Percentiles rank a stretch among this genome's conserved stretches.
phyloP scores from a whole-genome alignment of 2,888 invertebrate genomes.

The Palloptera scutellata region DNA sequence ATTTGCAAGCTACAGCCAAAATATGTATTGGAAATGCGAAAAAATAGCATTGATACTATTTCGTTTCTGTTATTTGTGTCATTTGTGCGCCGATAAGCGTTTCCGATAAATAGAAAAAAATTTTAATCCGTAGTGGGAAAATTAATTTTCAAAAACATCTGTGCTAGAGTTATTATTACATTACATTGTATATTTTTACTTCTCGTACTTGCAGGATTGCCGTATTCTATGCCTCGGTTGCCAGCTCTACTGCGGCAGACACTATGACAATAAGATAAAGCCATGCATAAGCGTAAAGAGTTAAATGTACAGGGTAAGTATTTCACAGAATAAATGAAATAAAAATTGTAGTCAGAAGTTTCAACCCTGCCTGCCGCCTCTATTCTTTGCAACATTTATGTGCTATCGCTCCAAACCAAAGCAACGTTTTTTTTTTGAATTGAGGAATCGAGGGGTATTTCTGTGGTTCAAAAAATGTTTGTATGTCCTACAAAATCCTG shows the following conservation, averaged over 20 bases:
- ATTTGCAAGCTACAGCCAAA: background rate
- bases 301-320: background rate
- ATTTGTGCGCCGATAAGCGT: too few relatives aligned
- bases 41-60: background rate
- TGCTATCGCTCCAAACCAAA: too few relatives aligned
- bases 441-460: too few relatives aligned
- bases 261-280: background rate
- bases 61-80: too few relatives aligned
- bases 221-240: background rate
- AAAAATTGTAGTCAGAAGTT: too few relatives aligned
- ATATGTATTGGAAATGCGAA: background rate
- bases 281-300: background rate
- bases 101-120: conserved; percentile 14
- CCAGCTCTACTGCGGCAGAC: background rate
- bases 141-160: conserved; percentile 58
- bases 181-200: background rate
- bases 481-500: conserved; percentile 21
- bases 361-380: too few relatives aligned
- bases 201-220: too few relatives aligned
- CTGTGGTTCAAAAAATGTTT: background rate
- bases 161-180: conserved; percentile 38
- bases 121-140: conserved; percentile 60
- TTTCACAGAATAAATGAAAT: too few relatives aligned
- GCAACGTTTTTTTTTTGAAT: too few relatives aligned
- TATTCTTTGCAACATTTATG: too few relatives aligned